Conservation (phyloP, 2,888 invertebrate genomes). For the Leptarthrus brevirostris region DNA sequence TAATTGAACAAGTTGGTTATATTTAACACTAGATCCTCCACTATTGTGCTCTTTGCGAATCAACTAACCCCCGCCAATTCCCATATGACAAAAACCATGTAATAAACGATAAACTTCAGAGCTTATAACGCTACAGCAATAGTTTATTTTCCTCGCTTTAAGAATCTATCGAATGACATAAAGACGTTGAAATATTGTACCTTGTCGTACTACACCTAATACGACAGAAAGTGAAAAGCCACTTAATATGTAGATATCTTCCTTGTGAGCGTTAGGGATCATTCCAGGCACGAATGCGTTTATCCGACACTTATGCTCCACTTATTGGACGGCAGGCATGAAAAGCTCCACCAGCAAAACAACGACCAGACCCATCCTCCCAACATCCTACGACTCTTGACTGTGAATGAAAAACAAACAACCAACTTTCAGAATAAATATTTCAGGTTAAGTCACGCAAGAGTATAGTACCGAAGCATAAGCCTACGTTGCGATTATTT, state of each 20-base stretch:
- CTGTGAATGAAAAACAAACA: background rate
- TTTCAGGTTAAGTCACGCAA: constrained; percentile 23
- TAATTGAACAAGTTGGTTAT: constrained; percentile 17
- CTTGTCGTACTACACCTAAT: background rate
- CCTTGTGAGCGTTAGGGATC: background rate
- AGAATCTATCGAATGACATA: constrained; percentile 4
- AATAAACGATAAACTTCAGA: background rate
- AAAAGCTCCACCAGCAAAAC: too few relatives aligned
- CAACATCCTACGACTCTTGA: too few relatives aligned
- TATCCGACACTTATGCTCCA: constrained; percentile 25
- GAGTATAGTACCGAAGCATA: background rate
- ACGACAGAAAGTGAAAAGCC: too few relatives aligned
- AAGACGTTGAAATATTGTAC: constrained; percentile 37
- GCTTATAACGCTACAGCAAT: background rate
- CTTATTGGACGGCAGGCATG: background rate
- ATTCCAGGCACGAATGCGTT: constrained; percentile 34
- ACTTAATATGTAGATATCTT: background rate
- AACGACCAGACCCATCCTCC: too few relatives aligned
- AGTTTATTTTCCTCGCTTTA: background rate
- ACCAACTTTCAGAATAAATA: constrained; percentile 23
- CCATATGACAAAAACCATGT: too few relatives aligned
- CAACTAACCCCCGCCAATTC: background rate
- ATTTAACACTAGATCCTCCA: background rate
- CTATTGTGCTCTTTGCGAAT: background rate
- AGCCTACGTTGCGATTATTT: constrained; percentile 1